These are phyloP conservation scores for Melipona quadrifasciata DNA, from an alignment of 1,140 invertebrate genomes.

Conservation along the genomic window DNA sequence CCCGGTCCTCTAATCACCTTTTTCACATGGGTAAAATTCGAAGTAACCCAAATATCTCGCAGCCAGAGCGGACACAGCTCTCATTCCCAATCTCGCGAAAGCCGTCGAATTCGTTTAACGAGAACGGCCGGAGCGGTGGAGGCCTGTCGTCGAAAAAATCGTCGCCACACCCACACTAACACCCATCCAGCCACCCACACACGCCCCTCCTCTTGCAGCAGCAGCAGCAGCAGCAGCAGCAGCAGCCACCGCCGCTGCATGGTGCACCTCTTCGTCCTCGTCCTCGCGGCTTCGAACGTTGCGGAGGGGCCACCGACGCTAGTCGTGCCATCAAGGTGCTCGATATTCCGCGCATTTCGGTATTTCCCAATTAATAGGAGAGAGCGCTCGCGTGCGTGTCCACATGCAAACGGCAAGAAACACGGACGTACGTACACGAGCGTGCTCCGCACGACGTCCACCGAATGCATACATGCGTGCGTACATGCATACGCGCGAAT, in stretches of 20 bases:
- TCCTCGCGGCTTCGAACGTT: slow-evolving; percentile 31
- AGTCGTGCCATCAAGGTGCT: slow-evolving; percentile 68
- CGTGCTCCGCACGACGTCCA: neutral
- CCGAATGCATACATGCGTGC: neutral
- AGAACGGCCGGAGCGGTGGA: slow-evolving; percentile 64
- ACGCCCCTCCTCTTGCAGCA: slow-evolving; percentile 20
- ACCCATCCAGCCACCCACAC: slow-evolving; percentile 51
- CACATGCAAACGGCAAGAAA: neutral
- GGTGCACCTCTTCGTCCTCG: slow-evolving; percentile 48
- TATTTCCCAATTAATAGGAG: slow-evolving; percentile 70
- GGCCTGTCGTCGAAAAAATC: slow-evolving; percentile 70
- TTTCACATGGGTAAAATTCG: slow-evolving; percentile 53
- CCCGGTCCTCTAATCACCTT: slow-evolving; percentile 51
- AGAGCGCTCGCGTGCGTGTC: slow-evolving; percentile 42
- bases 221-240: too few species aligned
- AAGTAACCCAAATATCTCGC: slow-evolving; percentile 64
- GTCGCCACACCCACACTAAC: slow-evolving; percentile 66
- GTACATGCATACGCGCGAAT: neutral
- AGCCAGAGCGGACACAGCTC: slow-evolving; percentile 40
- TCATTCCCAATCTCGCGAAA: slow-evolving; percentile 68
- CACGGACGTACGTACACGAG: neutral
- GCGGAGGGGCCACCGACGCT: slow-evolving; percentile 55
- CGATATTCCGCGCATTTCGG: slow-evolving; percentile 69
- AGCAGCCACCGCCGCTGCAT: neutral
- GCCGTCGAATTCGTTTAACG: slow-evolving; percentile 70